Evolutionary conservation across 2,797 vertebrate species (phyloP).

Genomic region (Chloroceryle amazona): DNA sequence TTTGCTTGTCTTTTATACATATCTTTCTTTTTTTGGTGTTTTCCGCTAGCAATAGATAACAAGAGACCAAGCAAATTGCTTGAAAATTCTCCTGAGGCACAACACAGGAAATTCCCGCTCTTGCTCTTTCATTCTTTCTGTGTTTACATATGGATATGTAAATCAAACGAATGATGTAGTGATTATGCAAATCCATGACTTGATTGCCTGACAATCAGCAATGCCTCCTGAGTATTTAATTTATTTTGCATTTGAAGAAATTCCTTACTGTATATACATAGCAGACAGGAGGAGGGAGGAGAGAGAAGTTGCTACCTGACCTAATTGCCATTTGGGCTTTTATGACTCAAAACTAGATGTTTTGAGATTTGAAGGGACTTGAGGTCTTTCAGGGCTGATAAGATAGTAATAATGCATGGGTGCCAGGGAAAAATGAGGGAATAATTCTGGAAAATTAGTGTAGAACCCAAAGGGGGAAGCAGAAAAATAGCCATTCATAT

Average conservation of each 20-base stretch:
- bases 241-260: constrained; percentile 6
- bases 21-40: neutral
- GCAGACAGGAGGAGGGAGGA: neutral
- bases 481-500: neutral
- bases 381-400: neutral
- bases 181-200: neutral
- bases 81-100: constrained; percentile 2
- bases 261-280: neutral
- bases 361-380: neutral
- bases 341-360: neutral
- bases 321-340: neutral
- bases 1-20: neutral
- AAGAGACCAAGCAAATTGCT: neutral
- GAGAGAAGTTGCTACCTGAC: neutral
- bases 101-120: neutral
- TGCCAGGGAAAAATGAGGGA: neutral
- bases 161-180: neutral
- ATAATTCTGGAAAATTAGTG: neutral
- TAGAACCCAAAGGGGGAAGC: neutral
- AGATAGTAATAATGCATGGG: neutral
- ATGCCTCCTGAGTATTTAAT: neutral
- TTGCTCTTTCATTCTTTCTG: neutral
- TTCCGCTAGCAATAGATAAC: neutral
- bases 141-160: neutral
- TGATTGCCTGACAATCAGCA: constrained; percentile 20